phyloP scores from a whole-genome alignment of 2,888 invertebrate species.

The Drosophila neotestacea region DNA sequence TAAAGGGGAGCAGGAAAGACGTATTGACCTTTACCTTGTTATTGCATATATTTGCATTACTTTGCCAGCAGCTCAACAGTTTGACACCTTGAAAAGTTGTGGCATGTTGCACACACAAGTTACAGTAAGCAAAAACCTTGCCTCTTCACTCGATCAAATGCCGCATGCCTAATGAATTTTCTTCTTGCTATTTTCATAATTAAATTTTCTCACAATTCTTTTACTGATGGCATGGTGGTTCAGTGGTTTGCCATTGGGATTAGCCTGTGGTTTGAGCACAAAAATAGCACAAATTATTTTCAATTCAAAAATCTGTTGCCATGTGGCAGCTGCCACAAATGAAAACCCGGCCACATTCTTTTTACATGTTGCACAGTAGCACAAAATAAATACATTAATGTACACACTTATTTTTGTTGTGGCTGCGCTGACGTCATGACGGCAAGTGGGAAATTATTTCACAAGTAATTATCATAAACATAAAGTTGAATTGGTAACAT shows the following conservation, averaged over 20 bases:
- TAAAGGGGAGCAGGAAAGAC: neutral
- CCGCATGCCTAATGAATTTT: constrained; percentile 55
- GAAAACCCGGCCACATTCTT: constrained; percentile 27
- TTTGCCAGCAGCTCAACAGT: constrained; percentile 39
- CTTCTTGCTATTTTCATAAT: constrained; percentile 62
- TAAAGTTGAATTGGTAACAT: constrained; percentile 73
- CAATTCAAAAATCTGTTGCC: constrained; percentile 51
- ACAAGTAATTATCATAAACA: constrained; percentile 79
- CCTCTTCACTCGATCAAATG: constrained; percentile 6
- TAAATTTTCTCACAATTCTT: constrained; percentile 58
- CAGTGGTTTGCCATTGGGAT: constrained; percentile 6
- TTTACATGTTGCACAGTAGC: constrained; percentile 47
- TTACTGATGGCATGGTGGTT: constrained; percentile 5
- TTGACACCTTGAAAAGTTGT: constrained; percentile 23
- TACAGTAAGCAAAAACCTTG: constrained; percentile 11
- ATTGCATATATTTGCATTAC: constrained; percentile 28
- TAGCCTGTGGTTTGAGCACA: constrained; percentile 14
- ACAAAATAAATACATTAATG: constrained; percentile 37
- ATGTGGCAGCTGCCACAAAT: constrained; percentile 29
- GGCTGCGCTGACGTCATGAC: constrained; percentile 48
- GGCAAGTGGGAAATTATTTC: constrained; percentile 3
- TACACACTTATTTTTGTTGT: constrained; percentile 24
- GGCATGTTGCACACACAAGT: constrained; percentile 1
- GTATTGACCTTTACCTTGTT: constrained; percentile 51
- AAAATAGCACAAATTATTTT: constrained; percentile 47